Conservation (phyloP, 2,888 invertebrate genomes). For the Falcaria lacertinaria region DNA sequence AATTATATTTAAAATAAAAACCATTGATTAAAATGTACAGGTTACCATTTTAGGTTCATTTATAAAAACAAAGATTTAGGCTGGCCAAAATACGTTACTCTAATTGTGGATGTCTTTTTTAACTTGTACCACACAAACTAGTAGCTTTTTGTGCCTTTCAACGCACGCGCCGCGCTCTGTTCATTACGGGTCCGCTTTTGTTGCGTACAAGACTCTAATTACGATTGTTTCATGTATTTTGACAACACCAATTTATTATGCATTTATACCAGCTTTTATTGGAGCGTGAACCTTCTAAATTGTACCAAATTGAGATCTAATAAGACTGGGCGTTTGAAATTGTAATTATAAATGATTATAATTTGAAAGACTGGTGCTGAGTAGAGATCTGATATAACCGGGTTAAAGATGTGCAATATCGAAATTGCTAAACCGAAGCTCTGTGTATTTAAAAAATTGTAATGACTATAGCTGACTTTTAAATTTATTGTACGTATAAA, state of each 20-base stretch:
- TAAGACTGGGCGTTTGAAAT: not conserved
- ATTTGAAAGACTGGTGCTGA: not conserved
- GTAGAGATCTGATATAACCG: too few species aligned
- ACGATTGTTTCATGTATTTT: slow-evolving; percentile 73
- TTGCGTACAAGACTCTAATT: slow-evolving; percentile 72
- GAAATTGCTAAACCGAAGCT: too few species aligned
- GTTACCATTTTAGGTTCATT: too few species aligned
- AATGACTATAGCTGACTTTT: too few species aligned
- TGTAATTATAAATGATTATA: not conserved
- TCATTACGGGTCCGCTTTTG: slow-evolving; percentile 62
- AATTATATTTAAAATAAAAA: too few species aligned
- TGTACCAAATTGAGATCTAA: slow-evolving; percentile 29
- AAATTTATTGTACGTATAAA: too few species aligned
- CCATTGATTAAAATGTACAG: too few species aligned
- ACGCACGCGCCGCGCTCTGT: slow-evolving; percentile 59
- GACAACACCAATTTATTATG: slow-evolving; percentile 74
- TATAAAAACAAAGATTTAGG: too few species aligned
- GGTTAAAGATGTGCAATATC: too few species aligned
- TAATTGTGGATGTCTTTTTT: slow-evolving; percentile 17
- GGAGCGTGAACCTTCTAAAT: slow-evolving; percentile 44
- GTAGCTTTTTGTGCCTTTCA: slow-evolving; percentile 64
- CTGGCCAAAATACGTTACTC: too few species aligned
- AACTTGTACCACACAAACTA: slow-evolving; percentile 43
- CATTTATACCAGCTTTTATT: slow-evolving; percentile 50
- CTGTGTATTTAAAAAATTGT: too few species aligned